phyloP scores from a whole-genome alignment of 53 echinoderm and acorn worm species.

The Echinarachnius parma region DNA sequence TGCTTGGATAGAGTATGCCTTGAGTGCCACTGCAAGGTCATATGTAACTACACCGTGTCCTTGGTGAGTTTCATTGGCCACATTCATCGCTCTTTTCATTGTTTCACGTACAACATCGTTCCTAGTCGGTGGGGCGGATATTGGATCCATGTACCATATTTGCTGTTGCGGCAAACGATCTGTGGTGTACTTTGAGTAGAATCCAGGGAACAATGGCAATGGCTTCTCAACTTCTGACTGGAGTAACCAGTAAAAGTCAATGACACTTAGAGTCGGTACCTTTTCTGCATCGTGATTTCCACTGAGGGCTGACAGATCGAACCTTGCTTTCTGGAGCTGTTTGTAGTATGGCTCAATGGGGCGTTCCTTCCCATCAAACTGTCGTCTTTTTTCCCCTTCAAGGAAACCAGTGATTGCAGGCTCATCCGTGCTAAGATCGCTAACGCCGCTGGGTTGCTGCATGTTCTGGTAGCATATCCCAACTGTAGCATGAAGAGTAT shows the following conservation, averaged over 20 bases:
- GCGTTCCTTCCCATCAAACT: constrained; percentile 45
- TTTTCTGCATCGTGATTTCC: not conserved
- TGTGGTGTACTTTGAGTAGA: constrained; percentile 36
- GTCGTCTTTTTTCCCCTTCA: constrained; percentile 42
- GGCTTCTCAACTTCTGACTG: constrained; percentile 33
- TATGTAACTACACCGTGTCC: constrained; percentile 29
- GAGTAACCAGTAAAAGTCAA: constrained; percentile 64
- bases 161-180: constrained; percentile 56
- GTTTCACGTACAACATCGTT: constrained; percentile 78
- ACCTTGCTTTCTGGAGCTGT: constrained; percentile 33
- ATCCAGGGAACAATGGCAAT: constrained; percentile 54
- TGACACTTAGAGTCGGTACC: not conserved
- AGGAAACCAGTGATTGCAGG: not conserved
- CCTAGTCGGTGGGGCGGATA: constrained; percentile 58
- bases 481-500: constrained; percentile 67
- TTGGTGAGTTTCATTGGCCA: constrained; percentile 50
- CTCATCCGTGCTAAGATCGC: not conserved
- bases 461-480: constrained; percentile 66
- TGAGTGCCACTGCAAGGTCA: constrained; percentile 61
- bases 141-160: constrained; percentile 74
- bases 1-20: constrained; percentile 62
- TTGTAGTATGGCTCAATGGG: constrained; percentile 45
- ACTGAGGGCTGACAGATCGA: not conserved
- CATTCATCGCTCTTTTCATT: constrained; percentile 54
- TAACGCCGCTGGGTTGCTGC: not conserved